These are phyloP conservation scores for Danio jaintianensis DNA, from an alignment of 2,797 vertebrate species.

Conservation along the genomic window DNA sequence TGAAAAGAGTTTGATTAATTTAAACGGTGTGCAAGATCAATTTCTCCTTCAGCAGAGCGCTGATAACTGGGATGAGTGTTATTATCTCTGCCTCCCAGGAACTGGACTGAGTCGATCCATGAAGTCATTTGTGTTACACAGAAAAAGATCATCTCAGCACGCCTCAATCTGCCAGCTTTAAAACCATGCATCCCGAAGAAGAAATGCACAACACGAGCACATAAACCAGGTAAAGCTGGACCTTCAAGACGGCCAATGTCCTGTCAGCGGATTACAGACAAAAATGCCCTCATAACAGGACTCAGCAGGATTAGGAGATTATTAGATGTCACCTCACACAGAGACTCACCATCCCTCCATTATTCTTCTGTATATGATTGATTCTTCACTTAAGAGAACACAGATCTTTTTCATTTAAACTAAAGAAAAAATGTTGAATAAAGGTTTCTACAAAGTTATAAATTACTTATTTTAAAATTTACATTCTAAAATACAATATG, in stretches of 20 bases:
- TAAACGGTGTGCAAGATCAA: constrained; percentile 27
- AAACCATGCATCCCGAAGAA: constrained; percentile 34
- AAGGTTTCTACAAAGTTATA: too few species aligned
- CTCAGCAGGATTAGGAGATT: constrained; percentile 50
- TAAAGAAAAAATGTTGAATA: neutral
- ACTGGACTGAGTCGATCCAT: constrained; percentile 23
- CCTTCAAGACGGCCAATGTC: constrained; percentile 33
- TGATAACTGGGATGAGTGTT: constrained; percentile 35
- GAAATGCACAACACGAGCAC: neutral
- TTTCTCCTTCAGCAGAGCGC: constrained; percentile 19
- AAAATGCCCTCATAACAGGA: constrained; percentile 39
- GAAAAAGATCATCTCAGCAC: constrained; percentile 32
- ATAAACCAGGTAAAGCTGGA: constrained; percentile 3
- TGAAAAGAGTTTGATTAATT: constrained; percentile 34
- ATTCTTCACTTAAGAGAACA: neutral
- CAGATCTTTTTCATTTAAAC: neutral
- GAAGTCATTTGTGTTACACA: constrained; percentile 38
- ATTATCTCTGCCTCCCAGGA: constrained; percentile 47
- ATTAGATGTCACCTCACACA: constrained; percentile 40
- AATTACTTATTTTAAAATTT: too few species aligned
- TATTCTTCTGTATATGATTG: neutral
- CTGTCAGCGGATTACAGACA: constrained; percentile 50
- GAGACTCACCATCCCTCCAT: neutral
- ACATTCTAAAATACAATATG: too few species aligned
- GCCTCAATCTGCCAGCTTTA: constrained; percentile 34